Evolutionary conservation across 2,888 invertebrate species (phyloP), one percentile per base, ranked within the genome.

Genomic region (Cylindroiulus punctatus): DNA sequence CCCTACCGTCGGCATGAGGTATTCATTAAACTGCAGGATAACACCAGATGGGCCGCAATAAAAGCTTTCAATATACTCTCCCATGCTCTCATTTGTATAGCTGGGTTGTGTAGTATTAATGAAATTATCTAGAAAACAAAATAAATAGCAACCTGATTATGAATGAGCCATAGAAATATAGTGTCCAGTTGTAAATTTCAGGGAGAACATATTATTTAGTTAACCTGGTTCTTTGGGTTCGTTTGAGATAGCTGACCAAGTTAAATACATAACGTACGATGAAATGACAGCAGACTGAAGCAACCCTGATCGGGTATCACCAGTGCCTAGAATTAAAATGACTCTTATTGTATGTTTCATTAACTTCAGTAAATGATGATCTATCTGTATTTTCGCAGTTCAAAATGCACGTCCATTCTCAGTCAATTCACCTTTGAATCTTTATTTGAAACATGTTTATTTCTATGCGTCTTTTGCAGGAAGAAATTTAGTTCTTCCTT

Each of bases 221-320:
- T 32, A 36, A 88, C 88, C 88, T 87, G 88, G 82, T 57, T 84
- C 76, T 40, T 89, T 89, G 10, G 92, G 91, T 88, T 91, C 91
- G 89, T 91, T 92, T n/a, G 90, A 90, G 17, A 92, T 87, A 2
- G 91, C 92, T 40, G 91, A 91, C 92, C 92, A 92, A 0, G 92
- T 92, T 42, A 92, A 89, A 88, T 91, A 92, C 76, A 91, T 89
- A 1, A 92, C 91, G 88, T 92, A 92, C 5, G 90, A 88, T 81
- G 90, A 90, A 86, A 92, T 91, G 7, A 92, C 89, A n/a, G 91
- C 89, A 0, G 91, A 90, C 88, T 92, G 92, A 4, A 92, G 89
- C 3, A 92, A 87, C 10, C 91, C 90, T 30, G 91, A 89, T 89
- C 91, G 90, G 22, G 89, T 89, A 87, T 89, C 88, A 22, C 89